These are phyloP conservation scores for Balearica regulorum DNA, from an alignment of 2,797 vertebrate species.

Conservation along the genomic window DNA sequence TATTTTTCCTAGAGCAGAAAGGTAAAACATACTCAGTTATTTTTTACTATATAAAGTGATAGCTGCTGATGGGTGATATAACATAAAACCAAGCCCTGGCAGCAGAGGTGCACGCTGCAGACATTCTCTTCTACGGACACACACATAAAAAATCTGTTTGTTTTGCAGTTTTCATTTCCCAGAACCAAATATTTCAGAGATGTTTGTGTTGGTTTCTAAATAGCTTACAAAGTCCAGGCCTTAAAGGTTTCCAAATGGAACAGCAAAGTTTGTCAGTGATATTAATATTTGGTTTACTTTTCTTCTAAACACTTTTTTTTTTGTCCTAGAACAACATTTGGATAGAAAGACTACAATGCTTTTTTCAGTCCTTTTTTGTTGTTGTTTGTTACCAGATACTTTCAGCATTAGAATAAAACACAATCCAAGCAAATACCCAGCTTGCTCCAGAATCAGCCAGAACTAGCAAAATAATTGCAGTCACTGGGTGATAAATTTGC, in stretches of 20 bases:
- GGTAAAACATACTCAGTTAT: not conserved
- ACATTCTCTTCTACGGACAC: not conserved
- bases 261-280: not conserved
- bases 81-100: not conserved
- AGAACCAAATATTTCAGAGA: constrained; percentile 11
- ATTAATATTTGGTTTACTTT: constrained; percentile 41
- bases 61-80: not conserved
- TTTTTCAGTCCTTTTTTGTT: not conserved
- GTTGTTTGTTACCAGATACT: constrained; percentile 52
- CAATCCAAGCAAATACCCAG: constrained; percentile 55
- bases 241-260: constrained; percentile 33
- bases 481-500: not conserved
- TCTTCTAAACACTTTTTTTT: constrained; percentile 44
- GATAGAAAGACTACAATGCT: constrained; percentile 2
- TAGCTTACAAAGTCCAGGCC: constrained; percentile 8
- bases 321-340: constrained; percentile 63
- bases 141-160: not conserved
- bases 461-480: constrained; percentile 49
- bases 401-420: constrained; percentile 46
- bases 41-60: not conserved
- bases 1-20: not conserved
- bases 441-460: constrained; percentile 43
- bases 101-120: not conserved
- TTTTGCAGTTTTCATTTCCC: constrained; percentile 37
- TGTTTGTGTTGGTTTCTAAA: constrained; percentile 55